Conservation (phyloP, 2,797 vertebrate genomes). For the Thunnus albacares region DNA sequence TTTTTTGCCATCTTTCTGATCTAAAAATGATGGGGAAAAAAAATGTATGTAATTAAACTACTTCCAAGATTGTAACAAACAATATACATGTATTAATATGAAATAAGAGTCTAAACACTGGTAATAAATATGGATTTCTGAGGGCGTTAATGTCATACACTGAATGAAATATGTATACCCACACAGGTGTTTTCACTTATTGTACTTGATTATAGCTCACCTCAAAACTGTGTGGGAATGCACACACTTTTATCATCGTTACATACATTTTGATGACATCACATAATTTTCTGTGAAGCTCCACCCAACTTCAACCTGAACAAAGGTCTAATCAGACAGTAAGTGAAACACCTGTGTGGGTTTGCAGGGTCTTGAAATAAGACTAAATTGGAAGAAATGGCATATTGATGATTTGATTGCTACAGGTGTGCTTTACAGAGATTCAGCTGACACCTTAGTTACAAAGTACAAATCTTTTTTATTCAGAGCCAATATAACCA, state of each 20-base stretch:
- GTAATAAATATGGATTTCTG: not conserved
- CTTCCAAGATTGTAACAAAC: not conserved
- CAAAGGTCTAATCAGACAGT: not conserved
- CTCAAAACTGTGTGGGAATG: not conserved
- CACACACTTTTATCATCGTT: not conserved
- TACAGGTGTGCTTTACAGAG: not conserved
- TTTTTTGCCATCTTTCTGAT: slow-evolving; percentile 91
- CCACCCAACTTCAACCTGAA: not conserved
- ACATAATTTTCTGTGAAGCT: not conserved
- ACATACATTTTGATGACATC: not conserved
- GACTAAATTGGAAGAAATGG: not conserved
- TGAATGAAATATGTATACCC: not conserved
- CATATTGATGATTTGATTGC: not conserved
- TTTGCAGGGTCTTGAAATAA: not conserved
- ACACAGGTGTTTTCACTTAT: not conserved
- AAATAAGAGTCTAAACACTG: not conserved
- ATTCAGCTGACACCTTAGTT: not conserved
- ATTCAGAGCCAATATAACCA: not conserved
- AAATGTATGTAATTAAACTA: not conserved
- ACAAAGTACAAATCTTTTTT: not conserved
- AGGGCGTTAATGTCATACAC: too few species aligned
- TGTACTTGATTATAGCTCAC: not conserved
- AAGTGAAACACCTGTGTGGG: not conserved
- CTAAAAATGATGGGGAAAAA: slow-evolving; percentile 75
- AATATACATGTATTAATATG: not conserved